phyloP scores from a whole-genome alignment of 2,113 vertebrate genomes.

The Ammodramus savannarum region DNA sequence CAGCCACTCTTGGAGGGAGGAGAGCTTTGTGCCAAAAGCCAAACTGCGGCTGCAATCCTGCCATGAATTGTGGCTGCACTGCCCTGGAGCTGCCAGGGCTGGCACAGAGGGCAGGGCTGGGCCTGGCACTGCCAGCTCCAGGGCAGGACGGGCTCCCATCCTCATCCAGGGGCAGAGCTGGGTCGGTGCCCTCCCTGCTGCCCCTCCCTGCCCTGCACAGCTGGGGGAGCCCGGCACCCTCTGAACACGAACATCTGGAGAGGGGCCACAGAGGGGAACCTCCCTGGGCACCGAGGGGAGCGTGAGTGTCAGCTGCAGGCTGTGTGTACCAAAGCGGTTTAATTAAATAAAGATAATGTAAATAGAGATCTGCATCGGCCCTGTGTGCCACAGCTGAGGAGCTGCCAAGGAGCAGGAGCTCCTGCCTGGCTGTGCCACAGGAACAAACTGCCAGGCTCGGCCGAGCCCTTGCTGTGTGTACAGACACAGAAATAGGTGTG shows the following conservation, averaged over 20 bases:
- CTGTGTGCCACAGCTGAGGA: background rate
- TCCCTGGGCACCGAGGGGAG: background rate
- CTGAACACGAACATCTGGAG: background rate
- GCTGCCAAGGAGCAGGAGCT: background rate
- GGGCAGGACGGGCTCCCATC: fast-evolving
- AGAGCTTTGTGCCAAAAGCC: background rate
- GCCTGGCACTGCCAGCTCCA: fast-evolving
- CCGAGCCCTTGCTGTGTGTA: background rate
- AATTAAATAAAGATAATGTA: background rate
- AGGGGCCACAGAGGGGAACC: background rate
- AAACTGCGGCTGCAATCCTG: background rate
- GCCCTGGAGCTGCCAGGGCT: background rate
- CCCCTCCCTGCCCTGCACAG: background rate
- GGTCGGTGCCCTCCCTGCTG: fast-evolving
- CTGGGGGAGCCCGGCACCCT: fast-evolving
- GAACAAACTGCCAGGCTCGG: background rate
- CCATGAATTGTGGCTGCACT: background rate
- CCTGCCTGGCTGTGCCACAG: background rate
- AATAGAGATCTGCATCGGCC: background rate
- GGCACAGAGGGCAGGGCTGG: background rate
- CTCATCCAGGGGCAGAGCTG: background rate
- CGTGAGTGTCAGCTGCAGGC: background rate
- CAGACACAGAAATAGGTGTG: background rate
- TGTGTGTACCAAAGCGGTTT: background rate
- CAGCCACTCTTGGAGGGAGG: background rate